Evolutionary conservation across 2,888 invertebrate genomes (phyloP).

Genomic region (Synergus umbraculus): DNA sequence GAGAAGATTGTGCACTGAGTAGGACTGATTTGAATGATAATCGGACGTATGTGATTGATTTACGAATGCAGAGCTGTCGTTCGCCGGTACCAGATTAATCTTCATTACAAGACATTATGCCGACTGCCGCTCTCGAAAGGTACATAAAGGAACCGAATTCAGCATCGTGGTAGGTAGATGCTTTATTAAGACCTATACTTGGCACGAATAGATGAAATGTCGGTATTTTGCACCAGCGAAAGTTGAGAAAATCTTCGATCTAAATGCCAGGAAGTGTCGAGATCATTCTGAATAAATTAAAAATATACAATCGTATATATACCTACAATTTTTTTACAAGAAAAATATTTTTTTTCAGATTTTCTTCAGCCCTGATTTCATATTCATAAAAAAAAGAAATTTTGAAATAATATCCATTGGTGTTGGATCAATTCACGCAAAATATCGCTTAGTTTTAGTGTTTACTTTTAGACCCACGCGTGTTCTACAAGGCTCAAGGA

Average conservation of each 20-base stretch:
- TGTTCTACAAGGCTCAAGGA: background rate
- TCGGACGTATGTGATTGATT: conserved; percentile 72
- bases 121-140: conserved; percentile 50
- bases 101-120: conserved; percentile 71
- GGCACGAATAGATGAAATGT: conserved; percentile 44
- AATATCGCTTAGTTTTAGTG: background rate
- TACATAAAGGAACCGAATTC: conserved; percentile 51
- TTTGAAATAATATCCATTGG: background rate
- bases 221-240: conserved; percentile 20
- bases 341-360: no score
- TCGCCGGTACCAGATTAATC: conserved; percentile 67
- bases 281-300: background rate
- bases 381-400: no score
- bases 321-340: no score
- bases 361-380: no score
- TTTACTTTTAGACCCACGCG: conserved; percentile 12
- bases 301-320: no score
- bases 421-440: background rate
- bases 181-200: conserved; percentile 52
- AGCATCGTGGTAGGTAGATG: conserved; percentile 47
- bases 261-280: conserved; percentile 6
- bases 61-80: conserved; percentile 61
- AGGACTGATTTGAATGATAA: conserved; percentile 71
- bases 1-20: conserved; percentile 40
- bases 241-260: background rate